A percentile compares a stretch with the other conserved stretches of the same genome.
Evolutionary conservation across 2,888 invertebrate genomes (phyloP).

Genomic region (Ditula angustiorana): DNA sequence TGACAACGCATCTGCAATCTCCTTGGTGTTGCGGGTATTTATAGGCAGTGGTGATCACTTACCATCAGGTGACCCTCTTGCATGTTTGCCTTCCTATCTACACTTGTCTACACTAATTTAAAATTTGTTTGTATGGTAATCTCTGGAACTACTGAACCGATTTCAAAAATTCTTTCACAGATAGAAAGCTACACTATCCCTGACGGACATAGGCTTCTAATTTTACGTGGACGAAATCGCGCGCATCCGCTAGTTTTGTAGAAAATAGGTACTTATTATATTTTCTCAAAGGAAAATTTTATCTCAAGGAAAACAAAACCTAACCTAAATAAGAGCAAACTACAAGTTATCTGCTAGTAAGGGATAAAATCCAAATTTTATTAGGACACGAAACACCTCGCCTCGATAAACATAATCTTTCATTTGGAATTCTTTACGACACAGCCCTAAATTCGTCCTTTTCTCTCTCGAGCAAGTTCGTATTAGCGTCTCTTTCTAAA

Average conservation of each 20-base stretch:
- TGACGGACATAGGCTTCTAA: no score
- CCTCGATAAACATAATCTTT: slow-evolving; percentile 84
- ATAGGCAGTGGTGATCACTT: no score
- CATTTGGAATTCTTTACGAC: slow-evolving; percentile 80
- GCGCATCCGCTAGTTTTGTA: neutral
- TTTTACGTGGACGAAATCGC: no score
- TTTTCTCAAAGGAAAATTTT: neutral
- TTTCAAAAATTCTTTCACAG: no score
- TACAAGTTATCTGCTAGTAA: slow-evolving; percentile 64
- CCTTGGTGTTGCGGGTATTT: no score
- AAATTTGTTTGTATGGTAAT: no score
- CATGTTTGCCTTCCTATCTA: no score
- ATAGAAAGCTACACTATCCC: no score
- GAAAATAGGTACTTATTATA: neutral
- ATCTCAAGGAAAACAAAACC: slow-evolving; percentile 4
- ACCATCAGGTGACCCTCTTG: no score
- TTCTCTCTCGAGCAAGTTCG: slow-evolving; percentile 41
- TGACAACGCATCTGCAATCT: no score
- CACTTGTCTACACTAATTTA: no score
- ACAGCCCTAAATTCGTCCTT: slow-evolving; percentile 53
- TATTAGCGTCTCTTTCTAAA: slow-evolving; percentile 55
- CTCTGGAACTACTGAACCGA: no score
- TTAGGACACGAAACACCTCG: slow-evolving; percentile 75
- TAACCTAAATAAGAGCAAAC: slow-evolving; percentile 46
- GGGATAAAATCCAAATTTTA: slow-evolving; percentile 77